Evolutionary conservation across 2,888 invertebrate species (phyloP), one percentile per base, ranked within the genome.

Genomic region (Sepioteuthis lessoniana): DNA sequence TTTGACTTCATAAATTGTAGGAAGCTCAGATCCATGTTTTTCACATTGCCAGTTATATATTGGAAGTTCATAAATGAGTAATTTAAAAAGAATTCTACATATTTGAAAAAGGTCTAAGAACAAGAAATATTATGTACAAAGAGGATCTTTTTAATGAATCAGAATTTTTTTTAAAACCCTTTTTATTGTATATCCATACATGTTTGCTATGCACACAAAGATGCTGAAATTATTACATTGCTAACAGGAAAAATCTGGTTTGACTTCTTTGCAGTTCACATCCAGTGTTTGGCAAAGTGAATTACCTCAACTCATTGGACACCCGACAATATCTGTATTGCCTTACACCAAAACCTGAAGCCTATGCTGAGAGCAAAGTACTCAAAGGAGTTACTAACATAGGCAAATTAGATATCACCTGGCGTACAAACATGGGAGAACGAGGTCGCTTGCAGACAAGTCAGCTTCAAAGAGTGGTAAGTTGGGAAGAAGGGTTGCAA

Each of bases 381-480:
- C 97, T 99, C 95, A 98, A 98, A 94, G 97, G 97, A 10, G 96
- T 97, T 25, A 97, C 97, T 90, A 96, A 96, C 94, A 97, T 99
- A 96, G 99, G 99, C 4, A 99, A 99, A 97, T 97, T 99, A 94
- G 99, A 99, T 97, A 99, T 99, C 97, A 98, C 99, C 25, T 99
- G 99, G 99, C 98, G 99, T 96, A 99, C 99, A 55, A 98, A 99
- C 97, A 98, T 99, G 96, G 99, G 99, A 38, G 99, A 99, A 97
- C 98, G 98, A 96, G 99, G 99, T n/a, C 98, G 99, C 95, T 97
- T 99, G 94, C 99, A 99, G 97, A 99, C 99, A 35, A 99, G 99
- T 97, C 99, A 99, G 96, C 97, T 99, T 94, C 98, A 99, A 97
- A 98, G 99, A 97, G 98, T 98, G 98, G 98, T 98, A 97, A 96